These are phyloP conservation scores for Aphelenchoides fujianensis DNA, from an alignment of 1,140 invertebrate species.

Conservation along the genomic window DNA sequence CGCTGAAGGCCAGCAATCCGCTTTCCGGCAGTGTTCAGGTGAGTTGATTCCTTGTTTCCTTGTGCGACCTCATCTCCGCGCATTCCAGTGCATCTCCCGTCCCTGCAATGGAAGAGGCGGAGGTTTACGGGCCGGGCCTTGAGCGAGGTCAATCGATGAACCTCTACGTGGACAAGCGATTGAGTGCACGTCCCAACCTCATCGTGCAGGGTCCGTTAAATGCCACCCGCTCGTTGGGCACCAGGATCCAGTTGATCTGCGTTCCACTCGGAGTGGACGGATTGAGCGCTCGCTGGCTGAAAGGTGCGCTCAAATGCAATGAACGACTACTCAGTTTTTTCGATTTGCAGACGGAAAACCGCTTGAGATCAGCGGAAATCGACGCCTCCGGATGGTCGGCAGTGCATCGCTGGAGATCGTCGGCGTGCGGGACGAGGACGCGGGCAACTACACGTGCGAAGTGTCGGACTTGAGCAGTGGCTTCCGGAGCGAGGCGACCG, in stretches of 20 bases:
- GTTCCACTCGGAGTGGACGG: constrained; percentile 14
- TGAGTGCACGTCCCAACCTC: constrained; percentile 23
- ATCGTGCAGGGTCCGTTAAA: constrained; percentile 30
- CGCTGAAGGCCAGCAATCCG: constrained; percentile 34
- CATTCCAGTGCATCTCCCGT: constrained; percentile 57
- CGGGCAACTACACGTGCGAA: constrained; percentile 45
- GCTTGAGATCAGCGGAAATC: constrained; percentile 20
- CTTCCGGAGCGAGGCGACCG: constrained; percentile 20
- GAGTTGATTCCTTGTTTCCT: too few relatives aligned
- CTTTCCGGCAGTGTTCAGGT: constrained; percentile 52
- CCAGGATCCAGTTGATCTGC: constrained; percentile 30
- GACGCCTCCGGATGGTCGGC: constrained; percentile 33
- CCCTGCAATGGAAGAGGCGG: constrained; percentile 58
- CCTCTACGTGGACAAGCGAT: constrained; percentile 44
- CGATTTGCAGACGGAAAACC: constrained; percentile 22
- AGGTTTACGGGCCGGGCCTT: constrained; percentile 49
- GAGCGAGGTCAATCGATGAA: constrained; percentile 52
- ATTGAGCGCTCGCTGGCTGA: constrained; percentile 37
- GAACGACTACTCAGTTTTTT: neutral
- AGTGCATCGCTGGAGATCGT: constrained; percentile 36
- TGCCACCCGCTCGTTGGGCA: constrained; percentile 27
- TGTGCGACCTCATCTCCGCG: neutral
- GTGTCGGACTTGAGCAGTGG: constrained; percentile 26
- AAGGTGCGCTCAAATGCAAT: constrained; percentile 41
- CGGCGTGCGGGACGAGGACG: constrained; percentile 28